Evolutionary conservation across 2,888 invertebrate species (phyloP).

Genomic region (Drosophila borborema): DNA sequence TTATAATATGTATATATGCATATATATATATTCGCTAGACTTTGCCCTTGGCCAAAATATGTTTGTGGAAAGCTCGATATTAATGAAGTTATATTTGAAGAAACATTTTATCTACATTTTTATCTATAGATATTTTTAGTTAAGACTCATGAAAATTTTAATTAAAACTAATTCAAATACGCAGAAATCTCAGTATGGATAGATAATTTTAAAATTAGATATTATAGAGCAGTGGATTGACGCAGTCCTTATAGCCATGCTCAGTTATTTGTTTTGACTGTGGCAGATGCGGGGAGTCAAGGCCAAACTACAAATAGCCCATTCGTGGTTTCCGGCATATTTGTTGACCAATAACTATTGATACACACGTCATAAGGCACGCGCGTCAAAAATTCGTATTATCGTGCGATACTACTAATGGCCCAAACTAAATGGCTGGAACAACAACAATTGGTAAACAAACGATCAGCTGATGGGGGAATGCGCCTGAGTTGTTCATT

Average conservation of each 20-base stretch:
- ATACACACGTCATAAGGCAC: constrained; percentile 2
- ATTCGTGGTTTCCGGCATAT: constrained; percentile 14
- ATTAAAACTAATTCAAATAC: not conserved
- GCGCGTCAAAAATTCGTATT: constrained; percentile 1
- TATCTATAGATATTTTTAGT: not conserved
- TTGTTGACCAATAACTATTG: constrained; percentile 7
- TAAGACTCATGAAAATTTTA: not conserved
- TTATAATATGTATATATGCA: not conserved
- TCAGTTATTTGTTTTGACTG: constrained; percentile 1
- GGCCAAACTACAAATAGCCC: constrained; percentile 16
- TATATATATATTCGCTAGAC: not conserved
- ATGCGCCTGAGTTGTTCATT: constrained; percentile 1
- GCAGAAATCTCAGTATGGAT: not conserved
- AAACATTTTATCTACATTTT: not conserved
- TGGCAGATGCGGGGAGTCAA: constrained; percentile 28
- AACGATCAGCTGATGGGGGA: constrained; percentile 33
- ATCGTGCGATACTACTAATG: constrained; percentile 13
- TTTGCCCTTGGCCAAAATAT: not conserved
- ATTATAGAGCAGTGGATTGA: not conserved
- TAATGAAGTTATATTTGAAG: not conserved
- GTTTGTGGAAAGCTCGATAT: not conserved
- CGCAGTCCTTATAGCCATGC: constrained; percentile 5
- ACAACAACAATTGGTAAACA: not conserved
- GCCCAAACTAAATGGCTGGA: not conserved
- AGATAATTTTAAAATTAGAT: not conserved